These are phyloP conservation scores for Caenorhabditis sp. DNA, from an alignment of 2,888 invertebrate species.

Conservation along the genomic window DNA sequence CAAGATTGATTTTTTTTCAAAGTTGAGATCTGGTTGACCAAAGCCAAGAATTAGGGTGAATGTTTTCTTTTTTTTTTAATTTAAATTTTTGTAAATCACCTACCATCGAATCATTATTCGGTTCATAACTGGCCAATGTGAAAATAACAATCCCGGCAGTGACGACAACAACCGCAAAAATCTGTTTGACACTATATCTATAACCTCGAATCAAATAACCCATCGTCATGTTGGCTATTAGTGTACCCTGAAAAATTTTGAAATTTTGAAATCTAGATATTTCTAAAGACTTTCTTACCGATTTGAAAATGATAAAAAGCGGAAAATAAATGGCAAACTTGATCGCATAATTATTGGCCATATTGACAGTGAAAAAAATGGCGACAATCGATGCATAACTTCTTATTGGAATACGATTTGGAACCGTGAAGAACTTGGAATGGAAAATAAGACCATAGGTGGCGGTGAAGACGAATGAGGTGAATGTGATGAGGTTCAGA, in stretches of 20 bases:
- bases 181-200: conserved; percentile 79
- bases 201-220: conserved; percentile 88
- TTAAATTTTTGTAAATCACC: neutral
- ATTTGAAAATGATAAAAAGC: conserved; percentile 95
- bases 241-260: conserved; percentile 79
- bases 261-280: neutral
- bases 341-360: conserved; percentile 88
- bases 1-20: no score
- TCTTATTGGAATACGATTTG: conserved; percentile 49
- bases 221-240: conserved; percentile 95
- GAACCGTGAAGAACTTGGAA: conserved; percentile 53
- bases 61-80: no score
- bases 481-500: conserved; percentile 58
- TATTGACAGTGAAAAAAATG: conserved; percentile 89
- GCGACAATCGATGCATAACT: conserved; percentile 77
- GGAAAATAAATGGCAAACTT: conserved; percentile 96
- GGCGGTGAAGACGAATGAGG: conserved; percentile 56
- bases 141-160: conserved; percentile 89
- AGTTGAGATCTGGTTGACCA: no score
- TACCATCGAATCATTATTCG: conserved; percentile 2
- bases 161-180: conserved; percentile 83
- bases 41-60: no score
- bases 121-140: conserved; percentile 77
- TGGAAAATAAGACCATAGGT: conserved; percentile 51
- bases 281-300: conserved; percentile 76